Conservation (phyloP, 2,888 invertebrate genomes). For the Agriotes lineatus region DNA sequence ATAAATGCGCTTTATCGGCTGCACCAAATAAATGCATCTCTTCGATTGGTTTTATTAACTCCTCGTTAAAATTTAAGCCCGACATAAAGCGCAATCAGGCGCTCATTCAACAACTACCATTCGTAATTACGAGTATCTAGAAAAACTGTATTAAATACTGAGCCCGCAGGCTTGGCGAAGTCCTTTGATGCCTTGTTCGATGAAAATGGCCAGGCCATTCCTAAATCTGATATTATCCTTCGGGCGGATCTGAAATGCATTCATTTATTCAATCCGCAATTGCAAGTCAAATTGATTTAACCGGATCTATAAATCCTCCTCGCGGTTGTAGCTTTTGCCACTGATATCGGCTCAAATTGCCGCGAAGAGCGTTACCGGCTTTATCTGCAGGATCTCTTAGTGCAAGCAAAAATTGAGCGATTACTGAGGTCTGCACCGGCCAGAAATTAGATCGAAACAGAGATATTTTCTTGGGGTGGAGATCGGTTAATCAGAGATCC, state of each 20-base stretch:
- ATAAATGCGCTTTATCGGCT: slow-evolving; percentile 18
- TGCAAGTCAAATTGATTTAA: slow-evolving; percentile 40
- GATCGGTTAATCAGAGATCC: slow-evolving; percentile 30
- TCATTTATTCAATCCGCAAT: slow-evolving; percentile 31
- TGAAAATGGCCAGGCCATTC: background rate
- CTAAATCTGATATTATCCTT: slow-evolving; percentile 19
- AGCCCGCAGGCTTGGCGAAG: background rate
- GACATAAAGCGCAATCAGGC: slow-evolving; percentile 1
- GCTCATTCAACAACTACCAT: background rate
- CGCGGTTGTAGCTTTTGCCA: slow-evolving; percentile 9
- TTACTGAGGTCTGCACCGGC: too few species aligned
- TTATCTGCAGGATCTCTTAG: background rate
- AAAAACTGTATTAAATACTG: background rate
- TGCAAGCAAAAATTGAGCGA: background rate
- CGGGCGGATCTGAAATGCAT: slow-evolving; percentile 23
- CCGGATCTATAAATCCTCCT: slow-evolving; percentile 32
- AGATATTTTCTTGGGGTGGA: too few species aligned
- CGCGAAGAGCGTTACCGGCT: slow-evolving; percentile 6
- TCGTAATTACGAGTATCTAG: background rate
- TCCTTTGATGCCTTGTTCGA: background rate
- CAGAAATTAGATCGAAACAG: too few species aligned
- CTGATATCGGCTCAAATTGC: slow-evolving; percentile 16
- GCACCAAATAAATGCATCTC: slow-evolving; percentile 19
- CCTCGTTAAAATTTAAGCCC: slow-evolving; percentile 14
- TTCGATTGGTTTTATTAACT: slow-evolving; percentile 20